Percentiles rank a stretch among this genome's conserved stretches.
Evolutionary conservation across 2,888 invertebrate genomes (phyloP).

Genomic region (Lymantria dispar): DNA sequence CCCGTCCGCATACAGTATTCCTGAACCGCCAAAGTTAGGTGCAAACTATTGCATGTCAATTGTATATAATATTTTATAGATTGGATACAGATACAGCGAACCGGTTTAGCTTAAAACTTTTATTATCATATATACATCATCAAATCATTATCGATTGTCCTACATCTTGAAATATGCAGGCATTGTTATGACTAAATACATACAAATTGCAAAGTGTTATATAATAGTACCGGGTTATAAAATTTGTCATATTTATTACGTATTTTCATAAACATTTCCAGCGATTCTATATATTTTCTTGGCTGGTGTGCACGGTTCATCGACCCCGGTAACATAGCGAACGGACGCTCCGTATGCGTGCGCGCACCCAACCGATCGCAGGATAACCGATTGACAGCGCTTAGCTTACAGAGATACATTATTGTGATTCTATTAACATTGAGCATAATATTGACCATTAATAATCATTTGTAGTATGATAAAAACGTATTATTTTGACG

Average conservation of each 20-base stretch:
- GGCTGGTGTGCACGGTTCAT: conserved; percentile 46
- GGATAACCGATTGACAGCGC: conserved; percentile 60
- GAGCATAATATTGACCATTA: too few species aligned
- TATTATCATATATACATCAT: too few species aligned
- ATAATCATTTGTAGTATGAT: too few species aligned
- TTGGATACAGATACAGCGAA: too few species aligned
- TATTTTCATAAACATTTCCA: conserved; percentile 41
- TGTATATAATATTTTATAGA: too few species aligned
- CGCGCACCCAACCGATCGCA: conserved; percentile 59
- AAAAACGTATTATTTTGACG: too few species aligned
- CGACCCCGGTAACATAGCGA: conserved; percentile 57
- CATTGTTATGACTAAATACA: conserved; percentile 2
- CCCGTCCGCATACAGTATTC: too few species aligned
- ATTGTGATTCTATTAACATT: conserved; percentile 20
- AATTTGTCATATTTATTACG: conserved; percentile 4
- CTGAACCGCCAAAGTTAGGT: too few species aligned
- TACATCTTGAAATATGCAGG: not conserved
- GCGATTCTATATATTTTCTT: conserved; percentile 38
- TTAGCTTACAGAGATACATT: conserved; percentile 38
- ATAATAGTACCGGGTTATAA: conserved; percentile 1
- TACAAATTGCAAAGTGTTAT: not conserved
- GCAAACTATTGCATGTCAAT: too few species aligned
- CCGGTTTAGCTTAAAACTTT: too few species aligned
- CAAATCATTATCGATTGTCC: not conserved
- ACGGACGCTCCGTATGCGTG: conserved; percentile 54